A percentile compares a stretch with the other conserved stretches of the same genome.
phyloP scores from a whole-genome alignment of 2,888 invertebrate genomes.

The Pristionchus exspectatus region DNA sequence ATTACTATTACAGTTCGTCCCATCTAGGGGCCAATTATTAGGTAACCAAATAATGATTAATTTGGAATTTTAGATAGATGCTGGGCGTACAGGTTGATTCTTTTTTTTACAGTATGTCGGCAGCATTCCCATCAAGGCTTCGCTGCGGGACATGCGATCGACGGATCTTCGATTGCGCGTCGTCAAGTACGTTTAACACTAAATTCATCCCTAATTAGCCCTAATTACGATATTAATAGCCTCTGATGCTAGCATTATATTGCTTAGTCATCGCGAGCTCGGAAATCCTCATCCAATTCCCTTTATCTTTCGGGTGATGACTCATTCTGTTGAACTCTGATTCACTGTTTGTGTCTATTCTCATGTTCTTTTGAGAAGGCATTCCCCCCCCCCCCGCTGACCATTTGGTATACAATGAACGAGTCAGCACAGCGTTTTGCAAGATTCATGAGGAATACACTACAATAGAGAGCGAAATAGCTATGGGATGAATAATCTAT shows the following conservation, averaged over 20 bases:
- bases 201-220: too few species aligned
- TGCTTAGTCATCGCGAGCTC: not conserved
- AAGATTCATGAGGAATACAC: not conserved
- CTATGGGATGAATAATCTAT: too few species aligned
- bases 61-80: too few species aligned
- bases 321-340: constrained; percentile 21
- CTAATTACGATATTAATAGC: not conserved
- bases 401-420: not conserved
- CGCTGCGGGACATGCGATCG: constrained; percentile 57
- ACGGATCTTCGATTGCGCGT: constrained; percentile 44
- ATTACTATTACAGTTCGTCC: too few species aligned
- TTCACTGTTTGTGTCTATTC: constrained; percentile 2
- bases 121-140: constrained; percentile 59
- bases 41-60: too few species aligned
- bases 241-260: not conserved
- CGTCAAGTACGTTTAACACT: constrained; percentile 38
- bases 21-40: too few species aligned
- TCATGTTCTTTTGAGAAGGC: constrained; percentile 7
- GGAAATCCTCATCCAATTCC: not conserved
- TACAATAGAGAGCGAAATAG: too few species aligned
- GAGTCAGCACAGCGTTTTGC: not conserved
- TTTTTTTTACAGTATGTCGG: constrained; percentile 60
- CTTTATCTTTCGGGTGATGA: not conserved
- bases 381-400: not conserved
- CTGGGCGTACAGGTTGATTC: not conserved